Evolutionary conservation across 2,888 invertebrate species (phyloP).

Genomic region (Dioctria rufipes): DNA sequence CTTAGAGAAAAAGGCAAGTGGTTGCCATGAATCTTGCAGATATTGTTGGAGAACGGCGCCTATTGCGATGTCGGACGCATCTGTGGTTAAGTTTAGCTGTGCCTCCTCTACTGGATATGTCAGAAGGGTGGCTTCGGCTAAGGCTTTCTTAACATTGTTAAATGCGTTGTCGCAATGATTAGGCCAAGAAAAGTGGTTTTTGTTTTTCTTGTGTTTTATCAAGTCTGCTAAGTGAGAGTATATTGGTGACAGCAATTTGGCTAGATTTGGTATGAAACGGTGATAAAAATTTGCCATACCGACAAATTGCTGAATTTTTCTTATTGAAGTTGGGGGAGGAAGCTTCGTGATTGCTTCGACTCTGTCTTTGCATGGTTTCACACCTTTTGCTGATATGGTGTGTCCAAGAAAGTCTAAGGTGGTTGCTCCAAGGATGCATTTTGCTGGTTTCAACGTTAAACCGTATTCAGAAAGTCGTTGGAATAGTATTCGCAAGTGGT

Average conservation of each 20-base stretch:
- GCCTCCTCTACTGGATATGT: slow-evolving; percentile 64
- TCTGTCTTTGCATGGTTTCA: slow-evolving; percentile 2
- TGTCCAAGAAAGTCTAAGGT: slow-evolving; percentile 37
- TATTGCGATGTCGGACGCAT: slow-evolving; percentile 66
- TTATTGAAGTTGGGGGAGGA: slow-evolving; percentile 13
- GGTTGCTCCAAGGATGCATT: slow-evolving; percentile 34
- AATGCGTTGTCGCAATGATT: slow-evolving; percentile 2
- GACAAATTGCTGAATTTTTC: slow-evolving; percentile 30
- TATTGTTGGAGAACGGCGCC: slow-evolving; percentile 67
- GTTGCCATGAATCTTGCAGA: slow-evolving; percentile 62
- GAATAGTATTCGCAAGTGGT: slow-evolving; percentile 22
- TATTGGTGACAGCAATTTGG: slow-evolving; percentile 36
- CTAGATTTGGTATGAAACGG: slow-evolving; percentile 39
- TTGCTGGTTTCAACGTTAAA: slow-evolving; percentile 11
- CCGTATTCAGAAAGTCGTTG: slow-evolving; percentile 18
- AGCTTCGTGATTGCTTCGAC: background rate
- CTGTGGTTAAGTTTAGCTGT: slow-evolving; percentile 59
- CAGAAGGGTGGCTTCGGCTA: slow-evolving; percentile 62
- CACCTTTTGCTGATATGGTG: slow-evolving; percentile 17
- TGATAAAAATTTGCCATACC: slow-evolving; percentile 51
- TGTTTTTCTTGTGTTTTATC: background rate
- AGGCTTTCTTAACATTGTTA: slow-evolving; percentile 18
- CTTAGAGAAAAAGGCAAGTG: slow-evolving; percentile 53
- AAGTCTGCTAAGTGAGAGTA: background rate
- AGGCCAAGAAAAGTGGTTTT: slow-evolving; percentile 19